phyloP scores from a whole-genome alignment of 37 sponge, comb jelly and placozoan genomes.

The Hormiphora californensis region DNA sequence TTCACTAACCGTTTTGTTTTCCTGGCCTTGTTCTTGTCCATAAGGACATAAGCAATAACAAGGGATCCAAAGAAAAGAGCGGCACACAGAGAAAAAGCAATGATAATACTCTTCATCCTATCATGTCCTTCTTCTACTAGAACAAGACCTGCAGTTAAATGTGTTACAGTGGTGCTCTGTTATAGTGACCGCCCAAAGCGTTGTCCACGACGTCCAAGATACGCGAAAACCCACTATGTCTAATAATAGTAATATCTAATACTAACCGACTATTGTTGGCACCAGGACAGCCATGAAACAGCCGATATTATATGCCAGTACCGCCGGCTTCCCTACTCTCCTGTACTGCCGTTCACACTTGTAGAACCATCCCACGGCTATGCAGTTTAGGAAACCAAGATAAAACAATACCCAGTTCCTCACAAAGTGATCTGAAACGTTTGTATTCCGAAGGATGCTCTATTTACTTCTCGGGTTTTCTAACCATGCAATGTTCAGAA shows the following conservation, averaged over 20 bases:
- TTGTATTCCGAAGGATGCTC: background rate
- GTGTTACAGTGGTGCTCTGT: too few relatives aligned
- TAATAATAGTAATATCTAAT: too few relatives aligned
- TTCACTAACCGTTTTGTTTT: background rate
- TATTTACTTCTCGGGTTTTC: too few relatives aligned
- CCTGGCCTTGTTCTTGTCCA: slow-evolving; percentile 7
- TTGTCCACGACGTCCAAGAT: too few relatives aligned
- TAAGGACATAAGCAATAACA: background rate
- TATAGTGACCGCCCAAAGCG: too few relatives aligned
- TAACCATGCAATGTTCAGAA: too few relatives aligned
- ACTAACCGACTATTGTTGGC: background rate
- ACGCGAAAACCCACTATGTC: too few relatives aligned
- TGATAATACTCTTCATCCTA: background rate
- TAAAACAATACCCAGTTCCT: background rate
- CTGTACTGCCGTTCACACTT: background rate
- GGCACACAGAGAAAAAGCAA: background rate
- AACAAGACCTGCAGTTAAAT: background rate
- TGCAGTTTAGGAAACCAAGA: background rate
- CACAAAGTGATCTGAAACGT: background rate
- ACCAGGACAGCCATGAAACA: slow-evolving; percentile 7
- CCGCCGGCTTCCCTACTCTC: background rate
- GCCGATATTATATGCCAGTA: background rate
- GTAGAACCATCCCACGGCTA: slow-evolving; percentile 13
- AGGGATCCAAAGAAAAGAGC: background rate
- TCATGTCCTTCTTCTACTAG: background rate